These are phyloP conservation scores for Gobionotothen gibberifrons DNA, from an alignment of 2,797 vertebrate genomes.

Conservation along the genomic window DNA sequence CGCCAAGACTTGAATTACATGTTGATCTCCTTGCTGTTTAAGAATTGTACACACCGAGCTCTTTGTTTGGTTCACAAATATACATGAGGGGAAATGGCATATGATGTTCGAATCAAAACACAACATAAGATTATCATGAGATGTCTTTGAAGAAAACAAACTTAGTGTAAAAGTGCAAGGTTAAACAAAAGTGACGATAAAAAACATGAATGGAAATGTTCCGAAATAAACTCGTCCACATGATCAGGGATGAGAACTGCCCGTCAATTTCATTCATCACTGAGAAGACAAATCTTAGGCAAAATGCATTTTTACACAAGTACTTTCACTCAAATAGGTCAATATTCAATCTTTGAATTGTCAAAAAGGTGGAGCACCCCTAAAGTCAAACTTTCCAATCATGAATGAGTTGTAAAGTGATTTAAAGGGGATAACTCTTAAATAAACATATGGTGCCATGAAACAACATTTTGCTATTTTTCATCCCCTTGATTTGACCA, in stretches of 20 bases:
- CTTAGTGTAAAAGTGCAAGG: conserved; percentile 40
- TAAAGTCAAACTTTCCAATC: conserved; percentile 58
- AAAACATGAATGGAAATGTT: conserved; percentile 55
- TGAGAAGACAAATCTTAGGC: conserved; percentile 55
- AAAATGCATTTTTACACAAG: conserved; percentile 16
- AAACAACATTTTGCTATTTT: conserved; percentile 78
- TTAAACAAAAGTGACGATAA: conserved; percentile 44
- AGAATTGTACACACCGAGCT: conserved; percentile 48
- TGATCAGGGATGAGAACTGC: conserved; percentile 58
- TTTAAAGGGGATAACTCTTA: conserved; percentile 45
- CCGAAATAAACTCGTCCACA: conserved; percentile 42
- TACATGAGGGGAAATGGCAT: conserved; percentile 56
- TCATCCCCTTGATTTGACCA: conserved; percentile 66
- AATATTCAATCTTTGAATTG: conserved; percentile 31
- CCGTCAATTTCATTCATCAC: conserved; percentile 85
- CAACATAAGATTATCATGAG: conserved; percentile 44
- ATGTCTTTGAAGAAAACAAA: conserved; percentile 57
- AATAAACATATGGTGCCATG: conserved; percentile 64
- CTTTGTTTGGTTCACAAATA: conserved; percentile 69
- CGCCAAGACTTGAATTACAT: conserved; percentile 36
- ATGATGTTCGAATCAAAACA: conserved; percentile 46
- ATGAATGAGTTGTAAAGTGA: conserved; percentile 53
- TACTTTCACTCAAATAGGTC: conserved; percentile 16
- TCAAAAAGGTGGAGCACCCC: conserved; percentile 24
- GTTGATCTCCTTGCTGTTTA: conserved; percentile 36